A percentile compares a stretch with the other conserved stretches of the same genome.
Conservation (phyloP, 2,113 vertebrate species). For the Nothobranchius kuhntae region DNA sequence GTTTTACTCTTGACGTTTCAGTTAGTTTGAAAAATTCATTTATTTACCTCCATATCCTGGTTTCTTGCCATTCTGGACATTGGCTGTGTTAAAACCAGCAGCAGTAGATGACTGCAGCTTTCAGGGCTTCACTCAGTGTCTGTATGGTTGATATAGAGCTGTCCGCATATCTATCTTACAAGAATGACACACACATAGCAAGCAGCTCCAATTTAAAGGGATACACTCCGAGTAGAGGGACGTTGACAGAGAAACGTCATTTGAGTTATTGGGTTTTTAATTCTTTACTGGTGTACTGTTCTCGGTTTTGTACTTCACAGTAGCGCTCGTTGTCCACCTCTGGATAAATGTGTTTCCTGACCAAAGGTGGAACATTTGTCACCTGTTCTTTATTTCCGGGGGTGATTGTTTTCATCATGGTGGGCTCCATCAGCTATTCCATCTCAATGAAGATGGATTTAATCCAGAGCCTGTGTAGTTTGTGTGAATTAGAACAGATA, state of each 20-base stretch:
- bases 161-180: background rate
- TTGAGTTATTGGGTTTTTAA: background rate
- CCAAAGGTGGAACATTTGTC: constrained; percentile 33
- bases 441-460: constrained; percentile 13
- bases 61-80: background rate
- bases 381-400: constrained; percentile 46
- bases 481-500: constrained; percentile 26
- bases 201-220: constrained; percentile 5
- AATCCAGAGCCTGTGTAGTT: constrained; percentile 24
- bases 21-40: no score
- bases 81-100: background rate
- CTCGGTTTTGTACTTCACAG: no score
- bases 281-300: no score
- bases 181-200: background rate
- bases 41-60: no score
- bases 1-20: background rate
- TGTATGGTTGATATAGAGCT: constrained; percentile 7
- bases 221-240: background rate
- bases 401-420: constrained; percentile 1
- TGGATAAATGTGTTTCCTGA: constrained; percentile 46
- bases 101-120: background rate
- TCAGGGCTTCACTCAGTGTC: background rate
- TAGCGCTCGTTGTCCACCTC: constrained; percentile 33
- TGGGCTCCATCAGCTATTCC: constrained; percentile 1
- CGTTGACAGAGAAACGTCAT: constrained; percentile 9